Base-by-base conservation (phyloP, 2,113 vertebrate genomes). In the Engraulis encrasicolus region DNA sequence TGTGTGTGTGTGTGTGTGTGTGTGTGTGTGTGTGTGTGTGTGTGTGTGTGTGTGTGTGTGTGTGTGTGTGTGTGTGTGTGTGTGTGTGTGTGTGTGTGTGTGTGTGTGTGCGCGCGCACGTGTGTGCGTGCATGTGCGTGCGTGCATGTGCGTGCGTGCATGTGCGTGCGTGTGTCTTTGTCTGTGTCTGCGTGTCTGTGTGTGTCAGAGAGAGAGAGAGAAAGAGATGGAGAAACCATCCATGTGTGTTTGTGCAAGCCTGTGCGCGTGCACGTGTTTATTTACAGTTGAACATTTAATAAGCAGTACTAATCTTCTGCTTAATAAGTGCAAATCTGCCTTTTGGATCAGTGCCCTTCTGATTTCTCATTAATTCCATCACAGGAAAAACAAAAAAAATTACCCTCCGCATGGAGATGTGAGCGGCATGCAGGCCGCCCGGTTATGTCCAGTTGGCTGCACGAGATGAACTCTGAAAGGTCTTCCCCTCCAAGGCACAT, bases 331-430 rank as follows among this genome's bases (percentile, higher is more conserved):
- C 66, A 74, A 36, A 31, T 31, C 66, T 74, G 27, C 11, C 23
- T 31, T 74, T 74, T 74, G 66, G 23, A 31, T 74, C 66, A 34
- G 66, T 74, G 31, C 9, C 23, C 9, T 31, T 74, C 66, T 74
- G 66, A 74, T 34, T 74, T 36, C 66, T 74, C 66, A 74, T 74
- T 74, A 74, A 74, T 74, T 74, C 66, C 66, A 36, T 74, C 66
- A 74, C 12, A 34, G 66, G 34, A 31, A 31, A 27, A 7, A 58
- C 3, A 45, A 3, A 45, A 52, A 52, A 52, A 3, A 18, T 23
- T 34, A 0, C 31, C 6, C 12, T 27, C 27, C 34, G 11, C n/a
- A 31, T 34, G 31, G 31, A 2, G 0, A 74, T 36, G 66, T 66
- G n/a, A n/a, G 4, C 7, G 54, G 6, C 19, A 19, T 58, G 58